phyloP scores from a whole-genome alignment of 2,797 vertebrate genomes.

The Anabas testudineus region DNA sequence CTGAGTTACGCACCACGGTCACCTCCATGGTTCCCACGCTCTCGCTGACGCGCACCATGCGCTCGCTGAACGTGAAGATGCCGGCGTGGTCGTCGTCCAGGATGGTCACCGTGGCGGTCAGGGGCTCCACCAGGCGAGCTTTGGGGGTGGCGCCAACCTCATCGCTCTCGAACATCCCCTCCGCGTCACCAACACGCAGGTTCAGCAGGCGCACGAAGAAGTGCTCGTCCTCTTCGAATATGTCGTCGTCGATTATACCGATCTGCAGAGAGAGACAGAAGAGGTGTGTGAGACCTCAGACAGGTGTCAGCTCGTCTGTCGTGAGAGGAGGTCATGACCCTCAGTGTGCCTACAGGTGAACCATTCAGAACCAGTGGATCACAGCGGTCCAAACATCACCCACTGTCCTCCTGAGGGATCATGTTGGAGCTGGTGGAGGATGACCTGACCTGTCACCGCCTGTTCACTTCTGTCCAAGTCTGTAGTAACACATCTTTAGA shows the following conservation, averaged over 20 bases:
- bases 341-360: too few species aligned
- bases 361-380: too few species aligned
- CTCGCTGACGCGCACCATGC: slow-evolving; percentile 90
- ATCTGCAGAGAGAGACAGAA: slow-evolving; percentile 71
- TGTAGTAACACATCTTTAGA: too few species aligned
- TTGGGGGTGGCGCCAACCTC: slow-evolving; percentile 85
- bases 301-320: too few species aligned
- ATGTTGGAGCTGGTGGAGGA: too few species aligned
- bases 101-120: slow-evolving; percentile 94
- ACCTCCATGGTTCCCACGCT: slow-evolving; percentile 94
- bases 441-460: too few species aligned
- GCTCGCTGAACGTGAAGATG: slow-evolving; percentile 94
- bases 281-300: too few species aligned
- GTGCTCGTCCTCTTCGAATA: slow-evolving; percentile 95
- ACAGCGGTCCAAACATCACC: too few species aligned
- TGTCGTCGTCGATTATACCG: slow-evolving; percentile 95
- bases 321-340: too few species aligned
- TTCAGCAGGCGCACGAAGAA: slow-evolving; percentile 92
- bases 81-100: slow-evolving; percentile 97
- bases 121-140: slow-evolving; percentile 87
- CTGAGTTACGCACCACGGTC: slow-evolving; percentile 91
- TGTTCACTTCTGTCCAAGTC: too few species aligned
- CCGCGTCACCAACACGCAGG: slow-evolving; percentile 90
- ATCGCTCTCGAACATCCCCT: slow-evolving; percentile 94
- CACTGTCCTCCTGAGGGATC: too few species aligned